Conservation (phyloP, 1,140 invertebrate genomes). For the Calephelis virginiensis region DNA sequence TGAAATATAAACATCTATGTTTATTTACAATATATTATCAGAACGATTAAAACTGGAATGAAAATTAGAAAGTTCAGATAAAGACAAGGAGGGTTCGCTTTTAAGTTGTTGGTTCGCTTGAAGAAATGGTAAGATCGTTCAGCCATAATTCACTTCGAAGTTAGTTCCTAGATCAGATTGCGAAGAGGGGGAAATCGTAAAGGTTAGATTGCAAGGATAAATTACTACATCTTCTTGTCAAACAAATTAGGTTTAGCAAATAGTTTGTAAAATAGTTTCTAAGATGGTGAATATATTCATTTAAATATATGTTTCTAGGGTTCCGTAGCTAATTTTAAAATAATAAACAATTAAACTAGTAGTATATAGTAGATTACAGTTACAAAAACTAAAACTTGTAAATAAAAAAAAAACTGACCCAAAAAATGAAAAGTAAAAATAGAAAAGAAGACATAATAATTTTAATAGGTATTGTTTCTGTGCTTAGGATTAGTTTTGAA, state of each 20-base stretch:
- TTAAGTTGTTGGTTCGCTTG: slow-evolving; percentile 29
- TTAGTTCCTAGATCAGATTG: slow-evolving; percentile 55
- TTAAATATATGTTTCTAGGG: too few species aligned
- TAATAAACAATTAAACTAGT: too few species aligned
- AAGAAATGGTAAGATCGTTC: slow-evolving; percentile 42
- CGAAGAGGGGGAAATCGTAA: slow-evolving; percentile 37
- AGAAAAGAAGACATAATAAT: too few species aligned
- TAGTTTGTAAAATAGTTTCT: too few species aligned
- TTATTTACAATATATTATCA: background rate
- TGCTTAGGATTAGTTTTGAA: too few species aligned
- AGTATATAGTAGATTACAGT: too few species aligned
- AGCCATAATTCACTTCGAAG: slow-evolving; percentile 50
- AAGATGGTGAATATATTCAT: too few species aligned
- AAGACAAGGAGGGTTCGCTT: slow-evolving; percentile 12
- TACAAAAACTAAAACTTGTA: too few species aligned
- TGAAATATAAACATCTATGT: background rate
- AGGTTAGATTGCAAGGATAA: slow-evolving; percentile 41
- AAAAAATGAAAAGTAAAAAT: too few species aligned
- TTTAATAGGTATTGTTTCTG: too few species aligned
- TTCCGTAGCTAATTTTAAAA: too few species aligned
- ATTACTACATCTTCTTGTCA: slow-evolving; percentile 14
- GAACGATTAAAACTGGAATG: slow-evolving; percentile 7
- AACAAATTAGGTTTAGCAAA: background rate
- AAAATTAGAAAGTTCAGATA: slow-evolving; percentile 24
- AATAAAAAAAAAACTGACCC: too few species aligned